Percentiles rank a stretch among this genome's conserved stretches.
Conservation (phyloP, 2,888 invertebrate species). For the Junonia oenone region DNA sequence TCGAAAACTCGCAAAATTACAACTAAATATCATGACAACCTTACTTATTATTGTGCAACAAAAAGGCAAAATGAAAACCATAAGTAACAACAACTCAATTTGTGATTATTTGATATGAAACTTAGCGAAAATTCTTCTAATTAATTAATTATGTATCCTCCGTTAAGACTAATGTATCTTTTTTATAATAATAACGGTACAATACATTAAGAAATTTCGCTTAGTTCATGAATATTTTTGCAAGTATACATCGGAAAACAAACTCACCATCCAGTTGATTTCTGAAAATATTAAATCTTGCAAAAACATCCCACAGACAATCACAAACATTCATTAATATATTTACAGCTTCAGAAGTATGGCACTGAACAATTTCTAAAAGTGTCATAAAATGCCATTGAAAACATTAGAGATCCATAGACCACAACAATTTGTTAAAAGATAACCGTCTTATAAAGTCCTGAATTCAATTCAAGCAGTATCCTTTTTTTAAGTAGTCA, state of each 20-base stretch:
- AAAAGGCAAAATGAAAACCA: constrained; percentile 14
- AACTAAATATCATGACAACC: constrained; percentile 51
- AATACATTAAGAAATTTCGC: constrained; percentile 47
- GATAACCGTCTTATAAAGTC: constrained; percentile 36
- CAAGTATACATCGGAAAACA: constrained; percentile 46
- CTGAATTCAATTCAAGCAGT: constrained; percentile 32
- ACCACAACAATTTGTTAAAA: constrained; percentile 48
- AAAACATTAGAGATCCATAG: neutral
- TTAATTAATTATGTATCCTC: neutral
- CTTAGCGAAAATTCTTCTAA: constrained; percentile 50
- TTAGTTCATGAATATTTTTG: constrained; percentile 61
- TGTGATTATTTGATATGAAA: constrained; percentile 49
- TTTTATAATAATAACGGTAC: neutral
- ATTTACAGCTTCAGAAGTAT: constrained; percentile 11
- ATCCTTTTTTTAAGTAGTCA: constrained; percentile 36
- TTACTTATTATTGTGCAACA: constrained; percentile 38
- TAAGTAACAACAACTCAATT: constrained; percentile 34
- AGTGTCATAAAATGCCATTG: constrained; percentile 2
- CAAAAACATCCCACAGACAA: constrained; percentile 57
- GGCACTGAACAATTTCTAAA: neutral
- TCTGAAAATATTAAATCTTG: constrained; percentile 69
- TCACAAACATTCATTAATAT: constrained; percentile 43
- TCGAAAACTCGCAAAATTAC: constrained; percentile 3
- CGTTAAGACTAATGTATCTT: neutral
- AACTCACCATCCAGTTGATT: constrained; percentile 73